These are phyloP conservation scores for Taphrorychus bicolor DNA, from an alignment of 2,888 invertebrate genomes.

Conservation along the genomic window DNA sequence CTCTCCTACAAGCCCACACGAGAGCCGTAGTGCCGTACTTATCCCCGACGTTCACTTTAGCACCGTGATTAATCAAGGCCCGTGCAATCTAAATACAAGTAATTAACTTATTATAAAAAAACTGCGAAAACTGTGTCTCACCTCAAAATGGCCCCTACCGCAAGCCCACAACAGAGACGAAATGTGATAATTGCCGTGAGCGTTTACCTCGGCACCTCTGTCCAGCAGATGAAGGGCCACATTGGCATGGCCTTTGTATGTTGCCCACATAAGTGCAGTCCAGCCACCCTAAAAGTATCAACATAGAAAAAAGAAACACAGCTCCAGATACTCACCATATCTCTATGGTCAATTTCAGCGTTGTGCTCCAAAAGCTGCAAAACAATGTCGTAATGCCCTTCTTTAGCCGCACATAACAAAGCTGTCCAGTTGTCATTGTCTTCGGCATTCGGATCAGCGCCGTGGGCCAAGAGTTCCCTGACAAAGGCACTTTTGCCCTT, in stretches of 20 bases:
- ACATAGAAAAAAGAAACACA: not conserved
- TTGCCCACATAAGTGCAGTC: conserved; percentile 97
- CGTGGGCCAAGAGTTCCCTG: conserved; percentile 83
- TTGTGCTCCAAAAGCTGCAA: conserved; percentile 84
- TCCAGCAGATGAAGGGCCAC: conserved; percentile 81
- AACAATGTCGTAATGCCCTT: conserved; percentile 84
- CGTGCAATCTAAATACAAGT: conserved; percentile 70
- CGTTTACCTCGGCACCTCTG: conserved; percentile 91
- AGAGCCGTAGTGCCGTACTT: conserved; percentile 97
- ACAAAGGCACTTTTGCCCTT: conserved; percentile 86
- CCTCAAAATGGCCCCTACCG: conserved; percentile 77
- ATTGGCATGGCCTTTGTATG: conserved; percentile 84
- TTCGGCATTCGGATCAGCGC: conserved; percentile 90
- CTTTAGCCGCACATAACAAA: conserved; percentile 88
- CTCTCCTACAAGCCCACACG: conserved; percentile 95
- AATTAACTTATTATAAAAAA: not conserved
- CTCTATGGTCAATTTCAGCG: conserved; percentile 80
- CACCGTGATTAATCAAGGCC: conserved; percentile 82
- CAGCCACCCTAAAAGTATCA: conserved; percentile 81
- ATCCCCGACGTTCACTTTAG: conserved; percentile 92
- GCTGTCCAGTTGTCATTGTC: conserved; percentile 95
- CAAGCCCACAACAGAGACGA: conserved; percentile 94
- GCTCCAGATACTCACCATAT: conserved; percentile 52
- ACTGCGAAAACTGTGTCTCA: too few relatives aligned
- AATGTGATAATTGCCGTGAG: conserved; percentile 94